Evolutionary conservation across 1,140 invertebrate genomes (phyloP).

Genomic region (Drosophila rufa): DNA sequence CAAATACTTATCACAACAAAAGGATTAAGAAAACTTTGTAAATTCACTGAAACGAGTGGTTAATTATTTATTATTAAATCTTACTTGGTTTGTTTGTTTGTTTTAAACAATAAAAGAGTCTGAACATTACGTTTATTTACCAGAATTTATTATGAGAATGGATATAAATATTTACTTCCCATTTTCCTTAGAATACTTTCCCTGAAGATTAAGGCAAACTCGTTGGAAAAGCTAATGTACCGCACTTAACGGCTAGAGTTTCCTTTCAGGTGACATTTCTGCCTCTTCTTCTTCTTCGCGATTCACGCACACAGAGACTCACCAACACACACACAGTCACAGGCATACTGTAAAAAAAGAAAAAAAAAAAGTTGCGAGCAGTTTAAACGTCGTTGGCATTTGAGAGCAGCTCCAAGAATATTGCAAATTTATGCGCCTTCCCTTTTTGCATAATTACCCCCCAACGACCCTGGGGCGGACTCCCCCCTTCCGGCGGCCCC

Average conservation of each 20-base stretch:
- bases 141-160: background rate
- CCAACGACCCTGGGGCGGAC: slow-evolving; percentile 54
- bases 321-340: background rate
- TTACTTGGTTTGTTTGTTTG: too few species aligned
- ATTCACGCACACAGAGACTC: background rate
- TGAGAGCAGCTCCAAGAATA: slow-evolving; percentile 75
- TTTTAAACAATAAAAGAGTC: too few species aligned
- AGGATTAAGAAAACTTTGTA: background rate
- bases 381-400: slow-evolving; percentile 82
- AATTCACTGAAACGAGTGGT: too few species aligned
- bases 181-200: slow-evolving; percentile 1
- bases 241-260: background rate
- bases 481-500: background rate
- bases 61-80: background rate
- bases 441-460: slow-evolving; percentile 83
- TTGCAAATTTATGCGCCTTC: slow-evolving; percentile 82
- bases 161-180: background rate
- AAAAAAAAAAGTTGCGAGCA: slow-evolving; percentile 79
- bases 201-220: background rate
- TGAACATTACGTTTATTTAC: background rate
- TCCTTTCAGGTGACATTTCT: slow-evolving; percentile 30
- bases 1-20: background rate
- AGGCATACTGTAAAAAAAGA: slow-evolving; percentile 39
- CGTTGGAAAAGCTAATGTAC: slow-evolving; percentile 1
- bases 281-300: slow-evolving; percentile 7